Conservation (phyloP, 92 coral and sea anemone species). For the Palythoa heliodiscus region DNA sequence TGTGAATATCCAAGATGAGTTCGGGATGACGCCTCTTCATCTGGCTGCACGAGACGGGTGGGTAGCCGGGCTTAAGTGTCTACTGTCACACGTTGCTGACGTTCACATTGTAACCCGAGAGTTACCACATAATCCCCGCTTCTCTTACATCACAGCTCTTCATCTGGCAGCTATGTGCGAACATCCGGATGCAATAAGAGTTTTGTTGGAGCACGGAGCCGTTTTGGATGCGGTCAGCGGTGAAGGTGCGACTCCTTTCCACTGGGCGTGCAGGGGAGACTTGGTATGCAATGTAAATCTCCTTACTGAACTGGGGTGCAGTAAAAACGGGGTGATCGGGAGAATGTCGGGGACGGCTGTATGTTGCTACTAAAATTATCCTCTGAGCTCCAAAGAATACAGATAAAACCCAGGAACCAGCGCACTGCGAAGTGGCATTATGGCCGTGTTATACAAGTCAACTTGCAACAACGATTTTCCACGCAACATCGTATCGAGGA, state of each 20-base stretch:
- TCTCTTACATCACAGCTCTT: slow-evolving; percentile 27
- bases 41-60: slow-evolving; percentile 26
- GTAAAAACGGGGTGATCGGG: slow-evolving; percentile 8
- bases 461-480: too few species aligned
- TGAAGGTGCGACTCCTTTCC: slow-evolving; percentile 30
- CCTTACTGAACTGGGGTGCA: slow-evolving; percentile 14
- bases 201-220: slow-evolving; percentile 16
- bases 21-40: slow-evolving; percentile 22
- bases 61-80: not conserved
- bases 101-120: not conserved
- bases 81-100: slow-evolving; percentile 4
- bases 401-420: too few species aligned
- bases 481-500: too few species aligned
- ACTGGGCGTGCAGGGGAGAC: slow-evolving; percentile 25
- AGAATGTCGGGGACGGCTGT: slow-evolving; percentile 26
- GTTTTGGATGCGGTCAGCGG: slow-evolving; percentile 17
- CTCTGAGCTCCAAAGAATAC: not conserved
- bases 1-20: slow-evolving; percentile 15
- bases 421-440: too few species aligned
- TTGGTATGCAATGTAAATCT: not conserved
- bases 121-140: slow-evolving; percentile 7
- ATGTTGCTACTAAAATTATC: not conserved
- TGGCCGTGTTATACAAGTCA: too few species aligned
- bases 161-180: slow-evolving; percentile 25
- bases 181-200: slow-evolving; percentile 12